Base-by-base conservation (phyloP, 2,113 vertebrate genomes). In the Sceloporus undulatus region DNA sequence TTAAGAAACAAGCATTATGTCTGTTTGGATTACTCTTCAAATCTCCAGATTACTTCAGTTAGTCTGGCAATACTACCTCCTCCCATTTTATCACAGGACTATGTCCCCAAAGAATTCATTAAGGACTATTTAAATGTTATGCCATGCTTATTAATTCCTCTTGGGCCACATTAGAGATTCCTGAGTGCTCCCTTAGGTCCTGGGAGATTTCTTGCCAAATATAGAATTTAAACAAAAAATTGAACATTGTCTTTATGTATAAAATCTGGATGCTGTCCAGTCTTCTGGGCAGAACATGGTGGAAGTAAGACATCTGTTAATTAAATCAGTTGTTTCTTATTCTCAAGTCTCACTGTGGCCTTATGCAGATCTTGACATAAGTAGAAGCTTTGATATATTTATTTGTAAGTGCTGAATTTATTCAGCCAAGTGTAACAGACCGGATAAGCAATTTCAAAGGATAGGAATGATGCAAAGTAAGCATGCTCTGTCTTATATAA, bases 11-110 rank as follows among this genome's bases (percentile, higher is more conserved):
- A 83, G 78, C 89, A 79, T 2, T 14, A 42, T 40, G 2, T 4
- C n/a, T 90, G 89, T 91, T 86, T 86, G 84, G 1, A 91, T 92
- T 93, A 91, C 87, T 82, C 29, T 91, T 91, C 90, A 91, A 92
- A 93, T 92, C 91, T 59, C 84, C 85, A 56, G 82, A 89, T 34
- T 92, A 86, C 87, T 86, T 3, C 56, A 70, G n/a, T 87, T 90
- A 77, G 11, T 90, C 40, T 84, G 40, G 92, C 85, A 87, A 87
- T 92, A 86, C 48, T 21, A 9, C 7, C 14, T 1, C 16, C 25
- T 48, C 19, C 19, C 90, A 38, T 92, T 86, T 70, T 1, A 56
- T 83, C 85, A 79, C 7, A 71, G 88, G 85, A 88, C 70, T 75
- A 82, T 85, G 52, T 77, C 82, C 87, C 92, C 73, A 80, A 74